Percentiles rank a stretch among this genome's conserved stretches.
These are phyloP conservation scores for Lordiphosa stackelbergi DNA, from an alignment of 1,140 invertebrate genomes.

Conservation along the genomic window DNA sequence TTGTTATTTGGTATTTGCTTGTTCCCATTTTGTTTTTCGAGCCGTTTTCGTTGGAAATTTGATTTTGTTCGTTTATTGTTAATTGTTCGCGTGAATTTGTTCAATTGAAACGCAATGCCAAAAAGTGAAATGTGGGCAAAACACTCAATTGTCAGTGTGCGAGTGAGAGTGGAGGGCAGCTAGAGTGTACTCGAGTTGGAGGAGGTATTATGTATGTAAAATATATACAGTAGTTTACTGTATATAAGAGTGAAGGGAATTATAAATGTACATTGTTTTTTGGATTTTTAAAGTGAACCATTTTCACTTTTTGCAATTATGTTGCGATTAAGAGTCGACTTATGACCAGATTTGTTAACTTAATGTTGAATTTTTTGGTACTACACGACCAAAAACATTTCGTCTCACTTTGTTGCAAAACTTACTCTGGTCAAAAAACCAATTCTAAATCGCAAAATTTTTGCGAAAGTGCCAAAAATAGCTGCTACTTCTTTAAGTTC, in stretches of 20 bases:
- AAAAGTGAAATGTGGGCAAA: slow-evolving; percentile 74
- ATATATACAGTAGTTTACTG: neutral
- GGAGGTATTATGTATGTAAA: slow-evolving; percentile 4
- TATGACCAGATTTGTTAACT: too few relatives aligned
- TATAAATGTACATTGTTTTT: slow-evolving; percentile 1
- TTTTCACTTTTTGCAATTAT: too few relatives aligned
- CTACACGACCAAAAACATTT: too few relatives aligned
- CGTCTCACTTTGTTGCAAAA: too few relatives aligned
- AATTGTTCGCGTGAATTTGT: slow-evolving; percentile 76
- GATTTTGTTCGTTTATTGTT: slow-evolving; percentile 63
- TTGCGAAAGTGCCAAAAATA: too few relatives aligned
- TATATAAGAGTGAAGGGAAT: neutral
- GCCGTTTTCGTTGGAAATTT: slow-evolving; percentile 56
- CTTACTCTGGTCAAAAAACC: too few relatives aligned
- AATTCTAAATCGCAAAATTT: too few relatives aligned
- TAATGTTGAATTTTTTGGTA: too few relatives aligned
- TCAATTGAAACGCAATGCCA: slow-evolving; percentile 72
- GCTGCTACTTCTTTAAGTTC: too few relatives aligned
- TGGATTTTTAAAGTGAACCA: too few relatives aligned
- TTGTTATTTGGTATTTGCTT: slow-evolving; percentile 41
- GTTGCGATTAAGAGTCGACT: too few relatives aligned
- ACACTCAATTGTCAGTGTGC: slow-evolving; percentile 52
- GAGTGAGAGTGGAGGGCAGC: slow-evolving; percentile 24
- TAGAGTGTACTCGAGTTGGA: slow-evolving; percentile 5
- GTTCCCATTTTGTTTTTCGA: slow-evolving; percentile 21